A percentile compares a stretch with the other conserved stretches of the same genome.
phyloP scores from a whole-genome alignment of 2,113 vertebrate species.

The Sardina pilchardus region DNA sequence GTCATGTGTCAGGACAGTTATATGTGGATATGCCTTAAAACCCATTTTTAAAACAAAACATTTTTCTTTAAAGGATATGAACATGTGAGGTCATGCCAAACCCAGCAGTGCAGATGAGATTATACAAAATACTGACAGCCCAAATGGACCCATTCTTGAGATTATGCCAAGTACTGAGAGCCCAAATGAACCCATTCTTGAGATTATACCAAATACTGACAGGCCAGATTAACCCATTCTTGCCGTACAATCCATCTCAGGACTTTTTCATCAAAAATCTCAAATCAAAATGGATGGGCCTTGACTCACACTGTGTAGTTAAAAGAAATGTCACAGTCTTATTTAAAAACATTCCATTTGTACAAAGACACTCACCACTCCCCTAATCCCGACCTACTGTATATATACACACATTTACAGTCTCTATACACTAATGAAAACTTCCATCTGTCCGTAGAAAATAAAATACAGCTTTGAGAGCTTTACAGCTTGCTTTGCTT shows the following conservation, averaged over 20 bases:
- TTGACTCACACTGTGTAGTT: neutral
- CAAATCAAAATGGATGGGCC: neutral
- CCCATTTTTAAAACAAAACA: neutral
- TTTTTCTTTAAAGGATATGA: neutral
- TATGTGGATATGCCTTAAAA: neutral
- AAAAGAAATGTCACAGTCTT: neutral
- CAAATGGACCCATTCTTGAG: neutral
- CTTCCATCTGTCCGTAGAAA: neutral
- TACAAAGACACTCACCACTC: neutral
- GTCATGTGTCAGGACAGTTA: neutral
- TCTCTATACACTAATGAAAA: slow-evolving; percentile 8
- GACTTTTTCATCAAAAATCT: neutral
- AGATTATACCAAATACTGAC: neutral
- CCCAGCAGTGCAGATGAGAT: neutral
- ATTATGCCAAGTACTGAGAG: neutral
- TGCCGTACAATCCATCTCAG: neutral
- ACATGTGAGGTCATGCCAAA: neutral
- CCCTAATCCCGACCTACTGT: neutral
- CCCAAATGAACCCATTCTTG: neutral
- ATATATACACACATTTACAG: slow-evolving; percentile 22
- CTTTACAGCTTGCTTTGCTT: neutral
- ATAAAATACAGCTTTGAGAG: neutral
- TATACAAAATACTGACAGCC: neutral
- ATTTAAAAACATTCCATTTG: slow-evolving; percentile 1
- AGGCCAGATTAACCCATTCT: neutral